Evolutionary conservation across 2,888 invertebrate genomes (phyloP), one percentile per base, ranked within the genome.

Genomic region (Sisyra nigra): DNA sequence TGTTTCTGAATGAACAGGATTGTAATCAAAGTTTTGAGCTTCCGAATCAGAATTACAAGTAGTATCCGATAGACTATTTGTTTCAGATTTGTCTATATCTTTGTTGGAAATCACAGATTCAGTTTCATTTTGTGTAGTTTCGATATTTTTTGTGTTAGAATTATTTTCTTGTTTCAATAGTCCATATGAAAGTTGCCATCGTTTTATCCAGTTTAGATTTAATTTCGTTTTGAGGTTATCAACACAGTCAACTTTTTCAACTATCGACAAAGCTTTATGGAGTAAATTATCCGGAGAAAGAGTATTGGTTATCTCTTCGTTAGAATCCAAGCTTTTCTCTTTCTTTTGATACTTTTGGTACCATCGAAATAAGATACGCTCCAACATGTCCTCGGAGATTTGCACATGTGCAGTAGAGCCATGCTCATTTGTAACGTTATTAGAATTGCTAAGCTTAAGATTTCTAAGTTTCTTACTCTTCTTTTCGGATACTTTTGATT

Each of bases 311-410:
- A 34, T 24, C 24, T 34, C 34, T 34, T 34, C 29, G 2, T 10
- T n/a, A 7, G 34, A 29, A 8, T 35, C 24, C 5, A 42, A 5
- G 14, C 24, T 34, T 42, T 42, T 42, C 42, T 19, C 30, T 32
- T 38, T 43, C 10, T 34, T 9, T 31, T 43, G 43, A 32, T 43
- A 43, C 14, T 43, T 43, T 38, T 38, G 37, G 31, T 43, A 43
- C 43, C 43, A 43, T 31, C 43, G 30, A 32, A 32, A 43, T 10
- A 43, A 18, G 18, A 43, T 43, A 5, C 43, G 13, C 14, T 43
- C 43, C 6, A 43, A 32, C 43, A 43, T 43, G 37, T 43, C 43
- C 31, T 43, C 43, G 4, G 37, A 31, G 29, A 43, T 38, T 31
- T 43, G 43, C n/a, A 13, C 13, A 9, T 14, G 17, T 30, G 30